A percentile compares a stretch with the other conserved stretches of the same genome.
These are phyloP conservation scores for Argya squamiceps DNA, from an alignment of 2,797 vertebrate genomes.

Conservation along the genomic window DNA sequence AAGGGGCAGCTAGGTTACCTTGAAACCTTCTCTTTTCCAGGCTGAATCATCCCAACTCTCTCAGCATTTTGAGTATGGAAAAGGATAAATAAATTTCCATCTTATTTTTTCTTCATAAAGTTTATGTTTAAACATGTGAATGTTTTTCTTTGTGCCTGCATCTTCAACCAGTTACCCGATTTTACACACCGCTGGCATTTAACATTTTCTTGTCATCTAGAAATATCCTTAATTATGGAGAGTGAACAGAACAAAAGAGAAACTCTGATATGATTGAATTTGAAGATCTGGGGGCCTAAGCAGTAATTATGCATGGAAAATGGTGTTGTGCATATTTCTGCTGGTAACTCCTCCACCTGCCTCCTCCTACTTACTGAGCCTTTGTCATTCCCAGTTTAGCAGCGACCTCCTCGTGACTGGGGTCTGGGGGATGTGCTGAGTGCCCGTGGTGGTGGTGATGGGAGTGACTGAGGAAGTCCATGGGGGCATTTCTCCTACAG, in stretches of 20 bases:
- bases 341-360: neutral
- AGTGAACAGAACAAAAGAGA: neutral
- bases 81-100: neutral
- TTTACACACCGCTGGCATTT: neutral
- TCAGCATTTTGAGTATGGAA: neutral
- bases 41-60: neutral
- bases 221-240: neutral
- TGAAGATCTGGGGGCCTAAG: neutral
- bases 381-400: neutral
- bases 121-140: neutral
- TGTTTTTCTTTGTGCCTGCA: neutral
- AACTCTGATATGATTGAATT: neutral
- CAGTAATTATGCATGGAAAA: neutral
- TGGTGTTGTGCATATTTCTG: neutral
- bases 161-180: neutral
- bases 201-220: neutral
- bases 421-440: neutral
- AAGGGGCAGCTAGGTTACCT: fast-evolving
- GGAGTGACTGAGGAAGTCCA: neutral
- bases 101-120: neutral
- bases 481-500: neutral
- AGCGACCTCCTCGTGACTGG: neutral
- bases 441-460: neutral
- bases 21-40: neutral
- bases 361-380: neutral